Base-by-base conservation (phyloP, 2,797 vertebrate species). In the Moxostoma hubbsi region DNA sequence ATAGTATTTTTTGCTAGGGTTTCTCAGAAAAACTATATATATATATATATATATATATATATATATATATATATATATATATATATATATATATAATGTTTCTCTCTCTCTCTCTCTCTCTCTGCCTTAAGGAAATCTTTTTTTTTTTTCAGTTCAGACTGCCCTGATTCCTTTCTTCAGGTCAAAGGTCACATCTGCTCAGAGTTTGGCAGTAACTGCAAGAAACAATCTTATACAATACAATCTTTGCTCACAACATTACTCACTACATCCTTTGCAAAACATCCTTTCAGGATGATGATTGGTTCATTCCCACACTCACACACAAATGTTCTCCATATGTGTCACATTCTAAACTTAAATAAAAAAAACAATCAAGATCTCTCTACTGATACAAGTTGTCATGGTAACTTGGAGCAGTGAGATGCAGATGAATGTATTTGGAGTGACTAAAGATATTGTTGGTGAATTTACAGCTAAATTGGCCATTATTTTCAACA, bases 151-250 rank as follows among this genome's bases (percentile, higher is more conserved):
- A 12, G 58, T 36, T 49, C 6, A 73, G 53, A 57, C 65, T 66
- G 69, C 64, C 66, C 51, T 64, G 18, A 73, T 77, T 85, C 49
- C 71, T 77, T 59, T 73, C 13, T 64, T 12, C 49, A 69, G 84
- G 73, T 85, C 77, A 82, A 63, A 72, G 79, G 65, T 61, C 77
- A 87, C 85, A 85, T 87, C 81, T 86, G 84, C 80, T 63, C 11
- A 51, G 51, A 71, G 61, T 70, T 53, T 80, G 53, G 51, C 47
- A 9, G 69, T 80, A 63, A 63, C 55, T 82, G 45, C 68, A 63
- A 45, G 46, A 46, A 51, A 63, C 65, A 66, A 7, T 47, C 36
- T 55, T 71, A 2, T 53, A 36, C 36, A 36, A 36, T 36, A 36
- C 36, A 36, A 36, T 36, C 36, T 36, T 36, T 46, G 46, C 7